Evolutionary conservation across 2,113 vertebrate species (phyloP).

Genomic region (Prolemur simus): DNA sequence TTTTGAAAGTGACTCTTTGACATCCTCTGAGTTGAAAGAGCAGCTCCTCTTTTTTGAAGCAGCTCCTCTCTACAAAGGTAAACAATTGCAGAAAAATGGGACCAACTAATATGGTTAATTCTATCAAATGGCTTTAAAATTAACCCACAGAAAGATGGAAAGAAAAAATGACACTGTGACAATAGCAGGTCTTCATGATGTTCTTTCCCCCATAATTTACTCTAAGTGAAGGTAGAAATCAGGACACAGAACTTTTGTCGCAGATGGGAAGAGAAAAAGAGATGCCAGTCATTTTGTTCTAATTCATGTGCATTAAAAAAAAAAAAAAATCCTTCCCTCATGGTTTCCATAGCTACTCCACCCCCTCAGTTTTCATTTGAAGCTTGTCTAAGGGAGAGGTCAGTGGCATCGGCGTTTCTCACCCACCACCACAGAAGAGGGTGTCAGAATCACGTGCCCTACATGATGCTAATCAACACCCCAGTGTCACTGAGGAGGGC

Average conservation of each 20-base stretch:
- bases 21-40: background rate
- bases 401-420: background rate
- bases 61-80: background rate
- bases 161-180: background rate
- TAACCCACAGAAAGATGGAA: background rate
- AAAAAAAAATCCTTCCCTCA: background rate
- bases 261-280: constrained; percentile 34
- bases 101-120: background rate
- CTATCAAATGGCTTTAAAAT: background rate
- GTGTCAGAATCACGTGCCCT: background rate
- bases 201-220: constrained; percentile 28
- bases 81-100: background rate
- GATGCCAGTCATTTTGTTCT: constrained; percentile 34
- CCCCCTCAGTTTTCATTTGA: background rate
- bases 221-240: constrained; percentile 11
- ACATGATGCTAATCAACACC: background rate
- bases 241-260: constrained; percentile 36
- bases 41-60: background rate
- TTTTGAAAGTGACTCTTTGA: background rate
- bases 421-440: fast-evolving
- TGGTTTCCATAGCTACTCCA: constrained; percentile 69
- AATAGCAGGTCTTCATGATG: background rate
- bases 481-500: background rate
- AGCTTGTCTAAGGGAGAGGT: background rate
- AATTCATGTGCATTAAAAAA: constrained; percentile 39